Evolutionary conservation across 1,140 invertebrate species (phyloP).

Genomic region (Drosophila varians): DNA sequence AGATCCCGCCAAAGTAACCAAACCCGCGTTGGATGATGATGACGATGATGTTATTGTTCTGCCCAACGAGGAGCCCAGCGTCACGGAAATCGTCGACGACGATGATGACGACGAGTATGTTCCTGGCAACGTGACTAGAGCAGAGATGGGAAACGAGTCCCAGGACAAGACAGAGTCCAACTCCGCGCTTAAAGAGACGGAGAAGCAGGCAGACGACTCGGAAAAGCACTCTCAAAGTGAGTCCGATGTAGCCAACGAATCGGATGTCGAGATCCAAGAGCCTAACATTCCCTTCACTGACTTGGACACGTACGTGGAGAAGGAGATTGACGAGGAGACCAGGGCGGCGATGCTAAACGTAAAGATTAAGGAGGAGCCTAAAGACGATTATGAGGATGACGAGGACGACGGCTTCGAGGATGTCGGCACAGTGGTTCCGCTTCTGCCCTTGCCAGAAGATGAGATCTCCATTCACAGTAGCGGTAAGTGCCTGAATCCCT

Average conservation of each 20-base stretch:
- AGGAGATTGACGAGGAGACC: conserved; percentile 69
- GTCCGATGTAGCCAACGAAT: conserved; percentile 74
- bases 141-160: conserved; percentile 41
- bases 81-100: conserved; percentile 81
- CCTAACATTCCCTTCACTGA: conserved; percentile 83
- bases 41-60: conserved; percentile 83
- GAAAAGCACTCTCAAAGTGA: conserved; percentile 46
- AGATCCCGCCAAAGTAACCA: conserved; percentile 29
- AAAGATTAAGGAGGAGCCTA: conserved; percentile 78
- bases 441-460: conserved; percentile 65
- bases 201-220: conserved; percentile 19
- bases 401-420: conserved; percentile 86
- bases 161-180: conserved; percentile 43
- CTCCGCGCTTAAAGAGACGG: conserved; percentile 9
- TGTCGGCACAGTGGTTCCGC: conserved; percentile 80
- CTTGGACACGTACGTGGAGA: conserved; percentile 84
- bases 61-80: conserved; percentile 79
- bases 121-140: conserved; percentile 57
- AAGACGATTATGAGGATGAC: conserved; percentile 82
- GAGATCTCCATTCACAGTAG: conserved; percentile 79
- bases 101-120: conserved; percentile 83
- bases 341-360: conserved; percentile 60
- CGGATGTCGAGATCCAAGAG: conserved; percentile 82
- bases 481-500: conserved; percentile 58
- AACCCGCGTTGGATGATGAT: conserved; percentile 57